phyloP scores from a whole-genome alignment of 2,888 invertebrate genomes.

The Atethmia centrago region DNA sequence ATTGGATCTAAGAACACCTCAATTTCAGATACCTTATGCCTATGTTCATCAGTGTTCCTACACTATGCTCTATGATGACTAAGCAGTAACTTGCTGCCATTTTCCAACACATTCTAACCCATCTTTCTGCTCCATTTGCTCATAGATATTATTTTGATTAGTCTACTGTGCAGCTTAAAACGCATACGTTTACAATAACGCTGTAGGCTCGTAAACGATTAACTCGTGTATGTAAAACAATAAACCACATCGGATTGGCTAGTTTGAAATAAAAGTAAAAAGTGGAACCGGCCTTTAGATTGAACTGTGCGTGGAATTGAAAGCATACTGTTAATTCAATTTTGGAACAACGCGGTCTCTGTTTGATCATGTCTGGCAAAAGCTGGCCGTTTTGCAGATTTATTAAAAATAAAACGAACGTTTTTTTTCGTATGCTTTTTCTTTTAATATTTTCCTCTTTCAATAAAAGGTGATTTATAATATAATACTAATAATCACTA shows the following conservation, averaged over 20 bases:
- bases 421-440: neutral
- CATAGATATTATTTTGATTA: neutral
- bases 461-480: neutral
- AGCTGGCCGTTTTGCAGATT: slow-evolving; percentile 29
- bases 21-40: too few species aligned
- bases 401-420: slow-evolving; percentile 20
- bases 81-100: too few species aligned
- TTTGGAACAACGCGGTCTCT: slow-evolving; percentile 68
- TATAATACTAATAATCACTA: too few species aligned
- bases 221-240: slow-evolving; percentile 45
- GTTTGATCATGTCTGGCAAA: slow-evolving; percentile 57
- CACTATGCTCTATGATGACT: neutral
- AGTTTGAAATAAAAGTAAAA: slow-evolving; percentile 60
- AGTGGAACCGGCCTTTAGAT: slow-evolving; percentile 52
- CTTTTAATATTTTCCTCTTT: neutral
- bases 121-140: neutral
- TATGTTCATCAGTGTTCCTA: neutral
- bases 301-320: slow-evolving; percentile 74
- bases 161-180: neutral
- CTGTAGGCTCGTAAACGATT: slow-evolving; percentile 27
- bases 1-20: neutral
- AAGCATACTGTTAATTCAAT: slow-evolving; percentile 80
- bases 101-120: neutral
- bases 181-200: slow-evolving; percentile 1
- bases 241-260: slow-evolving; percentile 50